Evolutionary conservation across 2,888 invertebrate species (phyloP).

Genomic region (Chesias legatella): DNA sequence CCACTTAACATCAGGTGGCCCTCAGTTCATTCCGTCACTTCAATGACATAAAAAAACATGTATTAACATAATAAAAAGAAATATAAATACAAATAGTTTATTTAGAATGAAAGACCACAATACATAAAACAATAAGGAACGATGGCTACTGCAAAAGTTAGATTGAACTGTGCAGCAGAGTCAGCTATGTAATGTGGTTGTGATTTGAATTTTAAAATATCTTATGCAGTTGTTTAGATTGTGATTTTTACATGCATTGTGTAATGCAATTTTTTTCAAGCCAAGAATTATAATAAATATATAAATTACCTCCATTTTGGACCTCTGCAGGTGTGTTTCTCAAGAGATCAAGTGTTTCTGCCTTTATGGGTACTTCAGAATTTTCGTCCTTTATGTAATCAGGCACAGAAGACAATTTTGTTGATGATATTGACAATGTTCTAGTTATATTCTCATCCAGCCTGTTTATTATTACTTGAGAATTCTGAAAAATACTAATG

Average conservation of each 20-base stretch:
- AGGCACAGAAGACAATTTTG: constrained; percentile 7
- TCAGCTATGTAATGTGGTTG: constrained; percentile 4
- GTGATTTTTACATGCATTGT: too few species aligned
- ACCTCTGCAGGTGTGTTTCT: not conserved
- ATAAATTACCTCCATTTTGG: constrained; percentile 2
- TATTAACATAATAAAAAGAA: too few species aligned
- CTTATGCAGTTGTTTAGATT: too few species aligned
- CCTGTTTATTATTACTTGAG: not conserved
- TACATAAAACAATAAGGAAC: too few species aligned
- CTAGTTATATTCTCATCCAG: not conserved
- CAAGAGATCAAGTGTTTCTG: not conserved
- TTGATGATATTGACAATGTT: constrained; percentile 1
- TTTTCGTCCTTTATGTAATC: constrained; percentile 11
- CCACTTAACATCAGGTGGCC: too few species aligned
- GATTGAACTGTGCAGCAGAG: too few species aligned
- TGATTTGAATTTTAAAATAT: not conserved
- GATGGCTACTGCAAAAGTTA: too few species aligned
- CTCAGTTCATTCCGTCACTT: too few species aligned
- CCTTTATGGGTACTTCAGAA: constrained; percentile 6
- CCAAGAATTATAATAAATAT: not conserved
- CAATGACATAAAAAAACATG: too few species aligned
- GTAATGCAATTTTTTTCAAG: not conserved
- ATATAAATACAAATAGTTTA: too few species aligned
- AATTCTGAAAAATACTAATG: not conserved
- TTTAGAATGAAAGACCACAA: too few species aligned